Conservation (phyloP, 2,113 vertebrate species). For the Picathartes gymnocephalus region DNA sequence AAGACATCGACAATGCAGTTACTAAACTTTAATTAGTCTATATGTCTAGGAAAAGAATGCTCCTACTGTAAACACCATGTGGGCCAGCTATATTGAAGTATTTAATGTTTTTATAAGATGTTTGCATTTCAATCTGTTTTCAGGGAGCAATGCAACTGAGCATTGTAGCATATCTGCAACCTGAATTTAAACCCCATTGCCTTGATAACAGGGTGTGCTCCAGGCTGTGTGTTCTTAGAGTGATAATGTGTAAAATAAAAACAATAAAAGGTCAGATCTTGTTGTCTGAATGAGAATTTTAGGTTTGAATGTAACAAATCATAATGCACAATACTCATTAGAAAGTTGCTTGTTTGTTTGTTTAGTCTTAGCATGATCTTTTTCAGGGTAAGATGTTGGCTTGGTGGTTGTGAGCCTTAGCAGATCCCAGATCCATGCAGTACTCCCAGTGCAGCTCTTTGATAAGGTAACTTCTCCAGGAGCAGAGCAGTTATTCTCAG, state of each 20-base stretch:
- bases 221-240: background rate
- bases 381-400: background rate
- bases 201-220: background rate
- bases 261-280: background rate
- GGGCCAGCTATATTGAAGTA: background rate
- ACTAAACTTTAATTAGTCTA: background rate
- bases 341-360: background rate
- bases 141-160: background rate
- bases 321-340: background rate
- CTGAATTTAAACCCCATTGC: background rate
- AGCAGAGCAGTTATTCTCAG: background rate
- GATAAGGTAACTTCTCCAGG: background rate
- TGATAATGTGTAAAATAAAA: background rate
- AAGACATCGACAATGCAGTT: background rate
- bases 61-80: background rate
- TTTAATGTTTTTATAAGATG: background rate
- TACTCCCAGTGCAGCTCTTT: background rate
- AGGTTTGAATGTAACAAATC: background rate
- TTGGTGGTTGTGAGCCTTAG: background rate
- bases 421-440: background rate
- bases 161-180: background rate
- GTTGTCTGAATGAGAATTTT: background rate
- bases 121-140: background rate
- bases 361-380: background rate
- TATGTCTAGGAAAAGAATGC: background rate